Conservation (phyloP, 1,140 invertebrate species). For the Dysdera silvatica region DNA sequence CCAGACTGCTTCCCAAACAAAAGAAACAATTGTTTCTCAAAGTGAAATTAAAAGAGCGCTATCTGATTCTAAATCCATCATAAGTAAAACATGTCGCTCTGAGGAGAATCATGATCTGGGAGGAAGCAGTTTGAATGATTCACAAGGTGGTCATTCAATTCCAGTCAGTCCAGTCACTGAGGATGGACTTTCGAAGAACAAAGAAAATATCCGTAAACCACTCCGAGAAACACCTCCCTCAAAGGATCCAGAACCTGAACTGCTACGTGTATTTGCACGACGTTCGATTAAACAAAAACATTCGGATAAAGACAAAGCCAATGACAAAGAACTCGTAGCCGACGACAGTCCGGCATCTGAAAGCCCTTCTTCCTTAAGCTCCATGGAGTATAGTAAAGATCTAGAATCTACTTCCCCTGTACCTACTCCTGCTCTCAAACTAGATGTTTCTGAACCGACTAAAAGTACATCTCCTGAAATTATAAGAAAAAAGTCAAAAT, state of each 20-base stretch:
- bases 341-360: background rate
- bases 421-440: conserved; percentile 18
- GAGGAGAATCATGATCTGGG: too few relatives aligned
- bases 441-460: conserved; percentile 20
- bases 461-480: conserved; percentile 12
- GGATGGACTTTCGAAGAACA: too few relatives aligned
- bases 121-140: too few relatives aligned
- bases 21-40: too few relatives aligned
- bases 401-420: conserved; percentile 26
- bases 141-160: too few relatives aligned
- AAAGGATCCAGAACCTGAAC: conserved; percentile 59
- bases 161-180: too few relatives aligned
- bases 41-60: too few relatives aligned
- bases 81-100: too few relatives aligned
- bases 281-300: conserved; percentile 64
- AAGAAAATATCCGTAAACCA: conserved; percentile 1
- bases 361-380: background rate
- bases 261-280: conserved; percentile 69
- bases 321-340: conserved; percentile 33
- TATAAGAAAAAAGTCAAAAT: conserved; percentile 52
- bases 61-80: too few relatives aligned
- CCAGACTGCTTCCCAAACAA: conserved; percentile 6
- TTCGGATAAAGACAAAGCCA: conserved; percentile 50
- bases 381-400: conserved; percentile 24
- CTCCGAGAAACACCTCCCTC: background rate